Evolutionary conservation across 2,888 invertebrate species (phyloP).

Genomic region (Tineola bisselliella): DNA sequence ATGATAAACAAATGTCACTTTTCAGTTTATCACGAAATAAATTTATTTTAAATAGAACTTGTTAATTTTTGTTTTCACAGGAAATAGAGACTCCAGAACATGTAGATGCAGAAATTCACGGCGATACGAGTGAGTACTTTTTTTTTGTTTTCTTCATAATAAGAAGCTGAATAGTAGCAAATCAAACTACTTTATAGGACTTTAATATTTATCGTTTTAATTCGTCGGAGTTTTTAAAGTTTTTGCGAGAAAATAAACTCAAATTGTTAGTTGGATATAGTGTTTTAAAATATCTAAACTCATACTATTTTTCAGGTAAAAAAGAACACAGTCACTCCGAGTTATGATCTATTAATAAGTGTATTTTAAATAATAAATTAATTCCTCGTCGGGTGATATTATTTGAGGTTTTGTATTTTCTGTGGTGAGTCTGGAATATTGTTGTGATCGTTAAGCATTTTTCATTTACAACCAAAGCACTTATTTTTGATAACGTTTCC

Average conservation of each 20-base stretch:
- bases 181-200: too few species aligned
- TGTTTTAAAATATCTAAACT: too few species aligned
- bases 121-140: conserved; percentile 28
- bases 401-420: not conserved
- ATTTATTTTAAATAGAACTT: too few species aligned
- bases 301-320: conserved; percentile 35
- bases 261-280: too few species aligned
- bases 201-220: too few species aligned
- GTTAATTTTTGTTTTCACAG: conserved; percentile 23
- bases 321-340: conserved; percentile 33
- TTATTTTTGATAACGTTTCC: not conserved
- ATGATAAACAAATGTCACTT: too few species aligned
- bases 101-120: conserved; percentile 23
- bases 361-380: conserved; percentile 1
- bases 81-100: conserved; percentile 35
- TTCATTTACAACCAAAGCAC: not conserved
- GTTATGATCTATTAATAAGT: conserved; percentile 48
- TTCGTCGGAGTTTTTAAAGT: too few species aligned
- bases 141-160: too few species aligned
- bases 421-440: not conserved
- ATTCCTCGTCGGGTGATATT: conserved; percentile 13
- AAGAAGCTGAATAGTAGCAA: too few species aligned
- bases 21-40: too few species aligned
- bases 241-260: too few species aligned
- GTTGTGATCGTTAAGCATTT: not conserved